Evolutionary conservation across 1,140 invertebrate species (phyloP).

Genomic region (silkworm (Bombyx mori)): DNA sequence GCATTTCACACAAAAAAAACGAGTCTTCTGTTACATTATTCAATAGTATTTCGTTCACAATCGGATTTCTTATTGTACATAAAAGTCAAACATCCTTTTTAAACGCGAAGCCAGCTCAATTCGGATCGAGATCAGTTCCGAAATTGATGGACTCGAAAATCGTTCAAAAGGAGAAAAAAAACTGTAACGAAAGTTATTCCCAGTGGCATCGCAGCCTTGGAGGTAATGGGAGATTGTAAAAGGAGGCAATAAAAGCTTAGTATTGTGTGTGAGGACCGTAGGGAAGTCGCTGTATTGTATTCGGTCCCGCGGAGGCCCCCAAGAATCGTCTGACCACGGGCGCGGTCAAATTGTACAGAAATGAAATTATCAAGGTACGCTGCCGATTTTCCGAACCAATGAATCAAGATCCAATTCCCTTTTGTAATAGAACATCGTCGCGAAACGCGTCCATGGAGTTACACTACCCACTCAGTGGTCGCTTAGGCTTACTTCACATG

Average conservation of each 20-base stretch:
- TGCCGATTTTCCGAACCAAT: slow-evolving; percentile 71
- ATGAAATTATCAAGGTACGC: slow-evolving; percentile 72
- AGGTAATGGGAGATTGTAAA: slow-evolving; percentile 70
- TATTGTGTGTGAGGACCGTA: slow-evolving; percentile 63
- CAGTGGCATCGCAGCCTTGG: slow-evolving; percentile 48
- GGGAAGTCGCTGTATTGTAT: slow-evolving; percentile 62
- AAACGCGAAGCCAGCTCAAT: no score
- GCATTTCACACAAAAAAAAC: no score
- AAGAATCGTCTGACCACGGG: slow-evolving; percentile 65
- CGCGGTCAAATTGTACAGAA: slow-evolving; percentile 71
- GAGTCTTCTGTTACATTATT: no score
- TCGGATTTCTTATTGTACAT: no score
- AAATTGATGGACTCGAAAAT: slow-evolving; percentile 44
- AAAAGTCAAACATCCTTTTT: no score
- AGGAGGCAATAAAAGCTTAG: slow-evolving; percentile 70
- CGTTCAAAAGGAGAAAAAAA: slow-evolving; percentile 50
- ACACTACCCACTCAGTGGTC: slow-evolving; percentile 61
- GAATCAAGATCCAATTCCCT: slow-evolving; percentile 72
- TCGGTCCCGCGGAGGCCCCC: slow-evolving; percentile 52
- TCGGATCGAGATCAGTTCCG: slow-evolving; percentile 19
- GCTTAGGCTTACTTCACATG: slow-evolving; percentile 37
- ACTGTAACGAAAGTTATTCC: slow-evolving; percentile 67
- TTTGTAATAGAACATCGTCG: slow-evolving; percentile 70
- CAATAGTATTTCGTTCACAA: no score
- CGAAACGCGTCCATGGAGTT: slow-evolving; percentile 59